phyloP scores from a whole-genome alignment of 2,888 invertebrate genomes.

The Hypomecis atomaria region DNA sequence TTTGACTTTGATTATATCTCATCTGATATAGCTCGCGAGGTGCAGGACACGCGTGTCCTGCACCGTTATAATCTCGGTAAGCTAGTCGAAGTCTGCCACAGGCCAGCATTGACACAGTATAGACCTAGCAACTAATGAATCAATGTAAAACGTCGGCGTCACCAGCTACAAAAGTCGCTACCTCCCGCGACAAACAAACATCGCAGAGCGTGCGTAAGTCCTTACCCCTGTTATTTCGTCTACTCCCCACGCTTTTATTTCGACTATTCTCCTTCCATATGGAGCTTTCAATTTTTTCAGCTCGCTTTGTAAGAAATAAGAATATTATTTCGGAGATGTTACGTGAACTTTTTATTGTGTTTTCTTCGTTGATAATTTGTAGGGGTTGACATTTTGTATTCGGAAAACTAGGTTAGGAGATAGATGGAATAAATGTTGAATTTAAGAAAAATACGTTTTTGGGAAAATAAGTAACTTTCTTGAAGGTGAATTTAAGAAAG shows the following conservation, averaged over 20 bases:
- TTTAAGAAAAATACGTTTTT: too few species aligned
- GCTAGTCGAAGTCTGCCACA: too few species aligned
- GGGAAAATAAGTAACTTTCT: too few species aligned
- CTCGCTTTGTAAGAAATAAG: slow-evolving; percentile 35
- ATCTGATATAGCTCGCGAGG: too few species aligned
- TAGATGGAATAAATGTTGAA: not conserved
- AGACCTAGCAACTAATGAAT: too few species aligned
- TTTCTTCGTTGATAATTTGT: slow-evolving; percentile 38
- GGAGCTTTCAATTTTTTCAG: slow-evolving; percentile 42
- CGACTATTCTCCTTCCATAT: slow-evolving; percentile 43
- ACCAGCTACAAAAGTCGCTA: not conserved
- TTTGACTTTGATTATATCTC: too few species aligned
- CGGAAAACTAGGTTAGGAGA: not conserved
- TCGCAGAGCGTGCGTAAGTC: slow-evolving; percentile 11
- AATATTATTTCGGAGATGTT: slow-evolving; percentile 42
- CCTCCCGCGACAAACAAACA: slow-evolving; percentile 23
- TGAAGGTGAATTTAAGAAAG: too few species aligned
- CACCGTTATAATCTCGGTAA: too few species aligned
- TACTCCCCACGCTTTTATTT: slow-evolving; percentile 39
- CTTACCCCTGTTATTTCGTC: slow-evolving; percentile 16
- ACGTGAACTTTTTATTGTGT: slow-evolving; percentile 39
- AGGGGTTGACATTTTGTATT: slow-evolving; percentile 1
- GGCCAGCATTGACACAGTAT: too few species aligned
- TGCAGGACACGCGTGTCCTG: too few species aligned
- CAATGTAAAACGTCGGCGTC: not conserved